Conservation (phyloP, 2,888 invertebrate genomes). For the Spicauda simplicius region DNA sequence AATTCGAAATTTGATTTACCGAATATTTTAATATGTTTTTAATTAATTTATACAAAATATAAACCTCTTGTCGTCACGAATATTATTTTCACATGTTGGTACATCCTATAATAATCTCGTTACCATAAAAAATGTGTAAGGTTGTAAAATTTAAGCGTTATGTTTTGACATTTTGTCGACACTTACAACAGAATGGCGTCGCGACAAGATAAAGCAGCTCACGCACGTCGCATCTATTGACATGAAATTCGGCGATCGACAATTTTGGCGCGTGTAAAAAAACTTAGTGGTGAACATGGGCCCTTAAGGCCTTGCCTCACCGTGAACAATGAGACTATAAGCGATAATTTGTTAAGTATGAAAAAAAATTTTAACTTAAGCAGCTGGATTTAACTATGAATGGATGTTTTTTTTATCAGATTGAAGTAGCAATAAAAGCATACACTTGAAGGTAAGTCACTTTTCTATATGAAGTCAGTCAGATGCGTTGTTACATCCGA, state of each 20-base stretch:
- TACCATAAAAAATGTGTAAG: slow-evolving; percentile 15
- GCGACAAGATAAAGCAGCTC: slow-evolving; percentile 48
- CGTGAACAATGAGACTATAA: neutral
- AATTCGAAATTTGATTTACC: too few relatives aligned
- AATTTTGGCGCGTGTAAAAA: slow-evolving; percentile 63
- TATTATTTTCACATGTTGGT: neutral
- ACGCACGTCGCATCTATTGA: slow-evolving; percentile 63
- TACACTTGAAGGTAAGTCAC: too few relatives aligned
- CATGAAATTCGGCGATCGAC: slow-evolving; percentile 67
- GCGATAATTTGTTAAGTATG: neutral
- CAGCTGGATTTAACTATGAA: too few relatives aligned
- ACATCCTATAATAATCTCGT: slow-evolving; percentile 12
- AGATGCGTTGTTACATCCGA: too few relatives aligned
- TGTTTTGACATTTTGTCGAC: slow-evolving; percentile 39
- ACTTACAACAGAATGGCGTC: slow-evolving; percentile 31
- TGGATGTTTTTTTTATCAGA: too few relatives aligned
- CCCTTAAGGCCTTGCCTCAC: slow-evolving; percentile 42
- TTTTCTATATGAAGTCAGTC: too few relatives aligned
- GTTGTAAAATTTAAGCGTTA: slow-evolving; percentile 42
- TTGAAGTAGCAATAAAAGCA: too few relatives aligned
- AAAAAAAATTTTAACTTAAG: too few relatives aligned
- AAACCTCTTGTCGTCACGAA: neutral
- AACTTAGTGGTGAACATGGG: slow-evolving; percentile 61
- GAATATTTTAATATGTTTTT: too few relatives aligned
- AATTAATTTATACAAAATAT: too few relatives aligned